Conservation (phyloP, 2,888 invertebrate species). For the Acrobasis consociella region DNA sequence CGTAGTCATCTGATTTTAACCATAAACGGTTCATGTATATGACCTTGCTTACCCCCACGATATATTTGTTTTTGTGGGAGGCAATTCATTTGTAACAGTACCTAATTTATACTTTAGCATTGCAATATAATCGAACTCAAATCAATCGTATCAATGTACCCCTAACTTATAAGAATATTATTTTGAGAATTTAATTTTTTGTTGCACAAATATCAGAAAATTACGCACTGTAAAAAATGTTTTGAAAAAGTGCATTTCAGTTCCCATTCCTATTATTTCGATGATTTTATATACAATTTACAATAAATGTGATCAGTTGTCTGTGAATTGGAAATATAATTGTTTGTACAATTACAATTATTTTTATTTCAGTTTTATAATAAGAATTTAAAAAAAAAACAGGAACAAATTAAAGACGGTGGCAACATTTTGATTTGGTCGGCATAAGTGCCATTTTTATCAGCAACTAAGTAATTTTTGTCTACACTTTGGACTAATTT, state of each 20-base stretch:
- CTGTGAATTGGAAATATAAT: constrained; percentile 20
- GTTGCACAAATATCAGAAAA: constrained; percentile 11
- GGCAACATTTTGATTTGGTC: constrained; percentile 9
- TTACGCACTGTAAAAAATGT: constrained; percentile 9
- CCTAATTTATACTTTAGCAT: constrained; percentile 60
- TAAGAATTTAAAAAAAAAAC: background rate
- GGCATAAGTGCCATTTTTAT: constrained; percentile 14
- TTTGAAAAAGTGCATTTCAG: constrained; percentile 17
- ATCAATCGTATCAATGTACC: constrained; percentile 43
- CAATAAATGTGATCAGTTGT: constrained; percentile 7
- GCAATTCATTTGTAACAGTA: constrained; percentile 24
- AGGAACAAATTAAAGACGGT: constrained; percentile 2
- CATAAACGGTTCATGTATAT: background rate
- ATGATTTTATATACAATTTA: constrained; percentile 18
- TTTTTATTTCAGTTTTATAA: constrained; percentile 16
- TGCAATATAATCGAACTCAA: constrained; percentile 50
- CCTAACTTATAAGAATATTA: constrained; percentile 27
- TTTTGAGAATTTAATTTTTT: constrained; percentile 9
- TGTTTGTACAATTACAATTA: constrained; percentile 6
- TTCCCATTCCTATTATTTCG: constrained; percentile 19
- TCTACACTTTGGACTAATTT: constrained; percentile 20
- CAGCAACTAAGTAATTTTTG: constrained; percentile 1
- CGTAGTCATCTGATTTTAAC: background rate
- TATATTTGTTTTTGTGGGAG: constrained; percentile 9
- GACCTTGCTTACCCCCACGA: constrained; percentile 3